Evolutionary conservation across 2,888 invertebrate genomes (phyloP).

Genomic region (Loripinus fragilis): DNA sequence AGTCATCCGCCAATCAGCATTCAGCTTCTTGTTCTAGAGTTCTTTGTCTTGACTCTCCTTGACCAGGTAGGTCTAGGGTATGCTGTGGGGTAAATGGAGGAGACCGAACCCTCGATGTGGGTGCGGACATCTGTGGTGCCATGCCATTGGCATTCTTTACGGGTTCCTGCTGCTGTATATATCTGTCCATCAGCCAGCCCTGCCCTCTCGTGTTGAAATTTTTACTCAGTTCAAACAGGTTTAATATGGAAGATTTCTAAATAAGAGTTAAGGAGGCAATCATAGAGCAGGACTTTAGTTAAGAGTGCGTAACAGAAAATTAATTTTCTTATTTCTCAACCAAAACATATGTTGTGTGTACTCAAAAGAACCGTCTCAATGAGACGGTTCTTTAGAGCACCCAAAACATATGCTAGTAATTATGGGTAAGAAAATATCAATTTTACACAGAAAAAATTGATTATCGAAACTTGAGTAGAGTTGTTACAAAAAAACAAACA

Average conservation of each 20-base stretch:
- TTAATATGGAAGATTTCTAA: conserved; percentile 80
- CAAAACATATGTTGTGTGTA: no score
- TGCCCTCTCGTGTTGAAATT: conserved; percentile 77
- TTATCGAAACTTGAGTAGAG: no score
- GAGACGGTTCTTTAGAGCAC: no score
- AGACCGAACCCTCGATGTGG: conserved; percentile 60
- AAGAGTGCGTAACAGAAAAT: no score
- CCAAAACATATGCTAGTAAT: no score
- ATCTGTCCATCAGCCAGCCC: conserved; percentile 79
- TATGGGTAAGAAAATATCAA: no score
- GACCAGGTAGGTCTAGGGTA: conserved; percentile 42
- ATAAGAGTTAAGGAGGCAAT: conserved; percentile 42
- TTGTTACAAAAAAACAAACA: no score
- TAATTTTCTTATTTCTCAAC: no score
- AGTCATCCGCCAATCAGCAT: conserved; percentile 28
- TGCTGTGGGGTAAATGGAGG: conserved; percentile 59
- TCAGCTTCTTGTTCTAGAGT: conserved; percentile 52
- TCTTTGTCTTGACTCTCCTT: conserved; percentile 35
- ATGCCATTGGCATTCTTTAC: conserved; percentile 61
- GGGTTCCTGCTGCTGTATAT: conserved; percentile 76
- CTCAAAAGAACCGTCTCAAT: no score
- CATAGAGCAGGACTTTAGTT: no score
- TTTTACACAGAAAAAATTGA: no score
- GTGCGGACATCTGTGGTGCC: conserved; percentile 66
- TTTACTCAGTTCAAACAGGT: conserved; percentile 81